These are phyloP conservation scores for Zeuzera pyrina DNA, from an alignment of 2,888 invertebrate species.

Conservation along the genomic window DNA sequence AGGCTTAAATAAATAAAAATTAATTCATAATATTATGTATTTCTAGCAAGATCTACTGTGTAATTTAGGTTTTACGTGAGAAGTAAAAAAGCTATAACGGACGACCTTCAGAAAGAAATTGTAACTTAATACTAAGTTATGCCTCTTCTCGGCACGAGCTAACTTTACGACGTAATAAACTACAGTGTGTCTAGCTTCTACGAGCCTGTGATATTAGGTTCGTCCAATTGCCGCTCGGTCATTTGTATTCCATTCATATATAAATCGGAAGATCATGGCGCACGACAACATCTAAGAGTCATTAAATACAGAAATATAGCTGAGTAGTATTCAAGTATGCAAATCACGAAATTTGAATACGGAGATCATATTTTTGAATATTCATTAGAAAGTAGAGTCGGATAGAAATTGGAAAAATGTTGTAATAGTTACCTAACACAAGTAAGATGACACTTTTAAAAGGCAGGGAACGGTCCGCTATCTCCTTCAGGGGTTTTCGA, in stretches of 20 bases:
- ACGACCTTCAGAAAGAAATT: conserved; percentile 36
- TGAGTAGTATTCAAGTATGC: background rate
- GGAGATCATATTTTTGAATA: conserved; percentile 1
- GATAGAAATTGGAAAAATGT: too few species aligned
- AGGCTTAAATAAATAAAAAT: too few species aligned
- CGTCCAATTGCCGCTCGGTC: conserved; percentile 33
- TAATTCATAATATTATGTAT: too few species aligned
- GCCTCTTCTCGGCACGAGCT: conserved; percentile 51
- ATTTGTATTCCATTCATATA: conserved; percentile 47
- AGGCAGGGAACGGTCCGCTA: too few species aligned
- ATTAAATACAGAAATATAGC: conserved; percentile 17
- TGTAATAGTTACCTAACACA: too few species aligned
- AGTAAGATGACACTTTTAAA: too few species aligned
- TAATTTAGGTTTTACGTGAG: too few species aligned
- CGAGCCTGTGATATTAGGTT: conserved; percentile 51
- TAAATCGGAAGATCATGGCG: conserved; percentile 47
- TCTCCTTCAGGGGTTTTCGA: too few species aligned
- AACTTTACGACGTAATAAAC: conserved; percentile 59
- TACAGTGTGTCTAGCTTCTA: conserved; percentile 39
- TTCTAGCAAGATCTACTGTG: too few species aligned
- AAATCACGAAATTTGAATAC: conserved; percentile 1
- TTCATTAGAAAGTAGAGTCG: conserved; percentile 3
- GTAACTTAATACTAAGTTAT: conserved; percentile 58
- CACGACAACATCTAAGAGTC: conserved; percentile 18
- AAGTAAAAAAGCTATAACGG: conserved; percentile 15